Conservation (phyloP, 2,113 vertebrate species). For the Lutjanus erythropterus region DNA sequence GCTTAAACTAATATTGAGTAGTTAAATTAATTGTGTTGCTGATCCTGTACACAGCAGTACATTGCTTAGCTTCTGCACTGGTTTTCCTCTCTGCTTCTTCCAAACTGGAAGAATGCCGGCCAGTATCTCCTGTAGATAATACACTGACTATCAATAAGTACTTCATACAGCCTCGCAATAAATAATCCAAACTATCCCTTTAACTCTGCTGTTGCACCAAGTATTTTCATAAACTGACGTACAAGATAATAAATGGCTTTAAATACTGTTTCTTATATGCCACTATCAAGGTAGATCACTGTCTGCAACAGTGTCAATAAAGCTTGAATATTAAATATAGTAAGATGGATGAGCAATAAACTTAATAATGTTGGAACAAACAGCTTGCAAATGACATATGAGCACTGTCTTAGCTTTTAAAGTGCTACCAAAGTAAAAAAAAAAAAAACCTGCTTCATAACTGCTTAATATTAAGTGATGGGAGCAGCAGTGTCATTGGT, state of each 20-base stretch:
- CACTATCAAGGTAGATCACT: neutral
- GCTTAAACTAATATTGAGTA: too few species aligned
- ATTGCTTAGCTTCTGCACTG: too few species aligned
- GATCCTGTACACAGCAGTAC: too few species aligned
- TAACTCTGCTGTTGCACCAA: neutral
- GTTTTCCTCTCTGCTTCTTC: too few species aligned
- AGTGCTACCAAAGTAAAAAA: neutral
- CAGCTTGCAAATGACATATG: neutral
- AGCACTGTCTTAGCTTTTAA: neutral
- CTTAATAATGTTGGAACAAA: neutral
- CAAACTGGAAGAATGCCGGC: too few species aligned
- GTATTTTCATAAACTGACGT: neutral
- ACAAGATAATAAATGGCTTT: neutral
- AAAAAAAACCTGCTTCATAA: neutral
- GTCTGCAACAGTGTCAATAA: neutral
- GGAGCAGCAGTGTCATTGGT: neutral
- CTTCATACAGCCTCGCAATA: too few species aligned
- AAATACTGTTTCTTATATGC: neutral
- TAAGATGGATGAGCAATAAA: neutral
- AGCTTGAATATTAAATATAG: slow-evolving; percentile 1
- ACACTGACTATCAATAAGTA: too few species aligned
- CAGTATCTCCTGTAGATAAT: too few species aligned
- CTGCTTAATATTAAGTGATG: neutral
- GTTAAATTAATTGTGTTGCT: too few species aligned
- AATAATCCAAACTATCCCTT: too few species aligned